Base-by-base conservation (phyloP, 2,113 vertebrate species). In the Pimephales promelas region DNA sequence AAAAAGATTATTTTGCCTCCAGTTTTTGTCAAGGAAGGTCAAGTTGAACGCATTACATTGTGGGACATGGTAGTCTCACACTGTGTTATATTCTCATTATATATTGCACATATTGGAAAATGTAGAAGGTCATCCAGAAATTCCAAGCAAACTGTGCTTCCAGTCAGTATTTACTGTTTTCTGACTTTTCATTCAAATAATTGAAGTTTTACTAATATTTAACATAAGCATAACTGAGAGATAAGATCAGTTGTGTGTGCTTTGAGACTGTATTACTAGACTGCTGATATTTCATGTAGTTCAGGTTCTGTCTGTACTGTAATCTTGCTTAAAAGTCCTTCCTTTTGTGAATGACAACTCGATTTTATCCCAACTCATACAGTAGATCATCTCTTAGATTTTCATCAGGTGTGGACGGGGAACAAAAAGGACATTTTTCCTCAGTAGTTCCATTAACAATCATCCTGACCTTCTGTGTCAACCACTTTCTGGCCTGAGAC, bases 391-490 rank as follows among this genome's bases (percentile, higher is more conserved):
- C 49, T 52, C 5, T 52, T 5, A 45, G 45, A 45, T 84, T 86
- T 77, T 57, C 52, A 84, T 84, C 68, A 72, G n/a, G 36, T 56
- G 62, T 52, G 45, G 28, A 31, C 43, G 45, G 56, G 47, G 20
- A 36, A 31, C 34, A 31, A 72, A 28, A 40, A 22, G 62, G 59
- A 70, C 49, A 56, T 76, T 45, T 47, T 83, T 81, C 47, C 43
- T 10, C 49, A 22, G 11, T 76, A 61, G 68, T 70, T 74, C 73
- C 62, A 81, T 87, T 81, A 83, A 66, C 76, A 74, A 82, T 83
- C 31, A 84, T 82, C 64, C 83, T 83, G 78, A 84, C 84, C 74
- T 82, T 86, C 31, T 0, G 61, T 82, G 72, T 73, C 61, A 72
- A 70, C 79, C 57, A 43, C 84, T 79, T 73, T 59, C 61, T 62